Evolutionary conservation across 2,797 vertebrate genomes (phyloP), one percentile per base, ranked within the genome.

Genomic region (Mastacembelus armatus): DNA sequence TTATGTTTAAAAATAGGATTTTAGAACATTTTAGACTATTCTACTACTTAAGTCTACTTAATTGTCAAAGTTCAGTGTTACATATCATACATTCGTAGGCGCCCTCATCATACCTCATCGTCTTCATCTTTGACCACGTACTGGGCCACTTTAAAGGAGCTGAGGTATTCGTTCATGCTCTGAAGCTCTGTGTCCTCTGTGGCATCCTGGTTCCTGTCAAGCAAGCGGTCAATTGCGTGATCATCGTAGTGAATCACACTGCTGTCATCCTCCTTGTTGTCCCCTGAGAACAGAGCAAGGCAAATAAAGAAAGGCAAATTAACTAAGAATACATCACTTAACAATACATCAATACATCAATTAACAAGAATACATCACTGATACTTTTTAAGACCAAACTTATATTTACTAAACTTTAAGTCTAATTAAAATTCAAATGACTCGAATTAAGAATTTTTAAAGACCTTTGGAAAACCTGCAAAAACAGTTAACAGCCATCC

Each of bases 91-190:
- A 8, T 43, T 65, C 26, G 4, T 4, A 38, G 18, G 45, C 22
- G n/a, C n/a, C n/a, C 6, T 4, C 27, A 11, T 93, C 93, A 88
- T 89, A 97, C 97, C 94, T 95, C 97, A 85, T 99, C 98, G 0
- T 99, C 98, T 82, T 99, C 98, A 66, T 99, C 98, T 77, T 98
- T 96, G 24, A 99, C 98, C 76, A 99, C 97, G 60, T 99, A 99
- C 81, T 99, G 98, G 24, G 98, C 98, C 85, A 99, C 98, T 83
- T 99, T 99, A 84, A 99, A 99, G 19, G 98, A 99, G 85, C 98
- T 99, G 84, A 99, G 94, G 90, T 99, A 99, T 54, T 99, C 98
- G 51, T 99, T 99, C 98, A 99, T 99, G 92, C 96, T 98, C 92
- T 99, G 98, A 48, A 99, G 88, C 87, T 99, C 98, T 0, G 96